phyloP scores from a whole-genome alignment of 1,140 invertebrate species.

The Sycophila sp. region DNA sequence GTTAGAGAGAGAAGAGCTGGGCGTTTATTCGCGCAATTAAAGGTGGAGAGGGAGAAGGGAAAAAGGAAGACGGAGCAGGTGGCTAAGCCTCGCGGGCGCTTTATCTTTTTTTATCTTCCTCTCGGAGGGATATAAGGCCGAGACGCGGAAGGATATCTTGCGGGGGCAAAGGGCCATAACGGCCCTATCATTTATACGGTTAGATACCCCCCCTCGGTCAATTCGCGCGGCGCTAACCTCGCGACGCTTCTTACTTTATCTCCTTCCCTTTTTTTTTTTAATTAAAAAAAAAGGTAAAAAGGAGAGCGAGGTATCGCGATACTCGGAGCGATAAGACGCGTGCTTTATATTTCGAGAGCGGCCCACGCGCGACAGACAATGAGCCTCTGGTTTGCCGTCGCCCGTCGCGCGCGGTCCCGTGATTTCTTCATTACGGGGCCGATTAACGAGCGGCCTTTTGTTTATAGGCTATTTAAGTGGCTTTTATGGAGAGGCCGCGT shows the following conservation, averaged over 20 bases:
- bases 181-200: slow-evolving; percentile 40
- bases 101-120: slow-evolving; percentile 45
- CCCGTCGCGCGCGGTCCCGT: not conserved
- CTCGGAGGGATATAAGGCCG: too few species aligned
- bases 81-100: slow-evolving; percentile 48
- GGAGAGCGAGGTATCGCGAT: slow-evolving; percentile 24
- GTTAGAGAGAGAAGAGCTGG: too few species aligned
- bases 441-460: too few species aligned
- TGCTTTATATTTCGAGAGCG: slow-evolving; percentile 23
- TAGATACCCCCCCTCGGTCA: slow-evolving; percentile 12
- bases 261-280: slow-evolving; percentile 3
- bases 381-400: not conserved
- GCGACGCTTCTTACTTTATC: not conserved
- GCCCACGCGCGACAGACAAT: slow-evolving; percentile 24
- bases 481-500: too few species aligned
- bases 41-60: slow-evolving; percentile 39
- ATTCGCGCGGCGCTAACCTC: not conserved
- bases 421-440: not conserved
- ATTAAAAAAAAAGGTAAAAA: slow-evolving; percentile 27
- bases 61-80: slow-evolving; percentile 42
- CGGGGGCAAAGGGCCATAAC: slow-evolving; percentile 38
- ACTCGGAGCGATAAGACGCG: too few species aligned
- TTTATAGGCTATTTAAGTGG: too few species aligned
- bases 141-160: not conserved
- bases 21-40: slow-evolving; percentile 41